Conservation (phyloP, 1,140 invertebrate genomes). For the Listronotus bonariensis region DNA sequence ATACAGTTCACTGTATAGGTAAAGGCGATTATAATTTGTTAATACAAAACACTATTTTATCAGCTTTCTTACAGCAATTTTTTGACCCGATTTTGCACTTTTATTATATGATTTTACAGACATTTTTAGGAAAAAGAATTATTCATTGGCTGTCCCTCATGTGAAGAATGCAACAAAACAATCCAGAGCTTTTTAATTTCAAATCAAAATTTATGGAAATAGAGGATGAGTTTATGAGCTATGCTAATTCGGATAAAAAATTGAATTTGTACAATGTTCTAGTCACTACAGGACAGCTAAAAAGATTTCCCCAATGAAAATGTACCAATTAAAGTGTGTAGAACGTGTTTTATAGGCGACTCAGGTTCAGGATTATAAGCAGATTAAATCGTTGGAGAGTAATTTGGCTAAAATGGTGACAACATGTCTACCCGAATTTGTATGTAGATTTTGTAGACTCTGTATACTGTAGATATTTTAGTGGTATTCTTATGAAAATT, state of each 20-base stretch:
- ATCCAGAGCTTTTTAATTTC: neutral
- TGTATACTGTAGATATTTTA: no score
- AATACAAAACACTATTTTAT: no score
- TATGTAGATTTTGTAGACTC: no score
- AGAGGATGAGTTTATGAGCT: slow-evolving; percentile 1
- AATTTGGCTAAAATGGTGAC: neutral
- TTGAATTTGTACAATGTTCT: neutral
- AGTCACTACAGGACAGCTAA: neutral
- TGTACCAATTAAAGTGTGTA: neutral
- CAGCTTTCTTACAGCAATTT: neutral
- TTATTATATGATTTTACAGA: no score
- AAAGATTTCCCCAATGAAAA: neutral
- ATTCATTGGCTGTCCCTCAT: neutral
- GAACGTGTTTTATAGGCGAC: slow-evolving; percentile 1
- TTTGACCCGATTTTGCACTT: no score
- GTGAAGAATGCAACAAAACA: neutral
- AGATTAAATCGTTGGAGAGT: neutral
- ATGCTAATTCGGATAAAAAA: neutral
- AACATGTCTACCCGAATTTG: slow-evolving; percentile 2
- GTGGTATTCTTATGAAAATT: no score
- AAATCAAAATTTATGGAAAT: slow-evolving; percentile 2
- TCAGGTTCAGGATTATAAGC: neutral
- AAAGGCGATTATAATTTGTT: no score
- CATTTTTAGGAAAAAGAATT: neutral
- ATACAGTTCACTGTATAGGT: no score